Percentiles rank a stretch among this genome's conserved stretches.
Conservation (phyloP, 53 echinoderm and acorn worm species). For the Glandiceps talaboti region DNA sequence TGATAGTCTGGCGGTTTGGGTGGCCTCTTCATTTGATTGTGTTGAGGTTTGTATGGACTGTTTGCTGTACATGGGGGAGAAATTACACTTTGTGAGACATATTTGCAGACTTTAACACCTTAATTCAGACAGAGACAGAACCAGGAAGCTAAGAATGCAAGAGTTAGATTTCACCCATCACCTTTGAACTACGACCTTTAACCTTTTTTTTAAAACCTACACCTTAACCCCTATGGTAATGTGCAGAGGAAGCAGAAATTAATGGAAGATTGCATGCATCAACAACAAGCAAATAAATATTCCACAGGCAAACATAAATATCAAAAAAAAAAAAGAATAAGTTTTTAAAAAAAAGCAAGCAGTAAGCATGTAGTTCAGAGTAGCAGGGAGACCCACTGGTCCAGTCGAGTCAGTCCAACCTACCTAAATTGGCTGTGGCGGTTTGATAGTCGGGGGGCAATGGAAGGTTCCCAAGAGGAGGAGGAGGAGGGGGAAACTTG, state of each 20-base stretch:
- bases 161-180: too few species aligned
- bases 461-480: background rate
- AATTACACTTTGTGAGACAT: background rate
- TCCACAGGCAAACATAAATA: background rate
- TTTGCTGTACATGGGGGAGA: background rate
- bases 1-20: constrained; percentile 89
- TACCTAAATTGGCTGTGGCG: background rate
- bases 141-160: too few species aligned
- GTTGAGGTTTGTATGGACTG: background rate
- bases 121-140: too few species aligned
- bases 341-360: background rate
- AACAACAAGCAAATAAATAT: background rate
- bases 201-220: too few species aligned
- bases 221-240: background rate
- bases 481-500: background rate
- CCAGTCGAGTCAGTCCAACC: background rate
- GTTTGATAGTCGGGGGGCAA: background rate
- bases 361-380: background rate
- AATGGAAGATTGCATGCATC: too few species aligned
- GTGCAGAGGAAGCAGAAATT: too few species aligned
- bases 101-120: too few species aligned
- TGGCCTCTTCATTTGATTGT: constrained; percentile 54
- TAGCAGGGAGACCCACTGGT: too few species aligned
- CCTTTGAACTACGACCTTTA: background rate
- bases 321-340: too few species aligned